Conservation (phyloP, 2,888 invertebrate genomes). For the Trachelus tabidus region DNA sequence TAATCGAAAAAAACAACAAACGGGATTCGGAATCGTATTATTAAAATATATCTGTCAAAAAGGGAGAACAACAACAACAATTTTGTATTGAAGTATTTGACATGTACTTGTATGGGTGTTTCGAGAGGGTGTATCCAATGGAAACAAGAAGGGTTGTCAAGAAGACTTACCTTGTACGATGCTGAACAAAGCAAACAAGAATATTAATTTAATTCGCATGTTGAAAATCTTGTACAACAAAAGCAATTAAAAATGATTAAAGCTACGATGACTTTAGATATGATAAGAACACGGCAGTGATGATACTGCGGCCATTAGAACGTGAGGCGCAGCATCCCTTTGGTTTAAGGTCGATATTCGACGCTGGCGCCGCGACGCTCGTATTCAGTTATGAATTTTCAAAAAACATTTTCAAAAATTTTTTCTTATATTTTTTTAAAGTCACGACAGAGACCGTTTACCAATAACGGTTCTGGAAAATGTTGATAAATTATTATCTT, state of each 20-base stretch:
- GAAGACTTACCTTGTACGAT: constrained; percentile 33
- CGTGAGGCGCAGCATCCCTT: constrained; percentile 44
- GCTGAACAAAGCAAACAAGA: constrained; percentile 28
- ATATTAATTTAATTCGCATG: constrained; percentile 14
- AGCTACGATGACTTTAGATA: neutral
- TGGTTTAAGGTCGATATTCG: constrained; percentile 48
- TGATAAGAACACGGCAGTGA: constrained; percentile 23
- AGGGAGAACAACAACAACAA: neutral
- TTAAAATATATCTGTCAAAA: neutral
- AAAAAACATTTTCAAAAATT: constrained; percentile 18
- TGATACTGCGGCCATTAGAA: constrained; percentile 21
- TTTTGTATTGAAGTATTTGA: neutral
- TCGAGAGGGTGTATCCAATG: neutral
- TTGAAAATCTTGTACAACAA: neutral
- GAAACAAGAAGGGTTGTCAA: neutral
- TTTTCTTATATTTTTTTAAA: neutral
- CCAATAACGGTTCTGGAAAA: neutral
- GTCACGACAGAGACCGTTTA: neutral
- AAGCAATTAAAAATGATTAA: neutral
- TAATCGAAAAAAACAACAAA: neutral
- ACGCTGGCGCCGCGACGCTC: constrained; percentile 46
- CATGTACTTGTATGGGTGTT: neutral
- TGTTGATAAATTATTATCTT: neutral
- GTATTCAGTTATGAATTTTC: constrained; percentile 30
- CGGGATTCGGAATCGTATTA: neutral